Evolutionary conservation across 2,797 vertebrate genomes (phyloP), one percentile per base, ranked within the genome.

Genomic region (Neostethus bicornis): DNA sequence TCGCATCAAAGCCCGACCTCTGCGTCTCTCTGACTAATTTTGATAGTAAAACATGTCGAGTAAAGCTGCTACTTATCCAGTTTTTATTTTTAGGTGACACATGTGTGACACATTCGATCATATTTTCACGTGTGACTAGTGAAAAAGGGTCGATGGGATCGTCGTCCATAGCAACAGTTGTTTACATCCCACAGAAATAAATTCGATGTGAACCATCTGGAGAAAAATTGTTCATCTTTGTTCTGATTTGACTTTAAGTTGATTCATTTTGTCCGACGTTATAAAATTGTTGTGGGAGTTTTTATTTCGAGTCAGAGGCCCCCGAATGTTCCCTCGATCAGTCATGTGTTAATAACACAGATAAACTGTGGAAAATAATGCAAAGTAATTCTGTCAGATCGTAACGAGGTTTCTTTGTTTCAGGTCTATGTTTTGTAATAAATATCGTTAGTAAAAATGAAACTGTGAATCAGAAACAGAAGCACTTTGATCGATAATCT

Each of bases 21-120:
- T 50, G 55, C 66, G n/a, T 65, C 51, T 75, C 75, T 87, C 80
- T 90, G 90, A 91, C 86, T 89, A 89, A 91, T 90, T 88, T 65
- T 70, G 72, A 78, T 79, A 76, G 69, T 65, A 70, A 67, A 58
- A 79, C 64, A 75, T 48, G 68, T 57, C 0, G 44, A 46, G 62
- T 70, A 74, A 86, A 83, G 63, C 61, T 16, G 50, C 44, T 70
- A 32, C 7, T 26, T 52, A 47, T 67, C 19, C 31, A 25, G 24
- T 69, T 35, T 59, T n/a, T 75, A 56, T 57, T 79, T 66, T 73
- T 61, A 25, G 63, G 66, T 12, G 10, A 32, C 46, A 5, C 26
- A 45, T 51, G 73, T 71, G 49, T 60, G 51, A 23, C 34, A 28
- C 38, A 63, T 81, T 52, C 44, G 67, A 68, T 86, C 78, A 73